phyloP scores from a whole-genome alignment of 2,888 invertebrate genomes.

The Papilio demoleus region DNA sequence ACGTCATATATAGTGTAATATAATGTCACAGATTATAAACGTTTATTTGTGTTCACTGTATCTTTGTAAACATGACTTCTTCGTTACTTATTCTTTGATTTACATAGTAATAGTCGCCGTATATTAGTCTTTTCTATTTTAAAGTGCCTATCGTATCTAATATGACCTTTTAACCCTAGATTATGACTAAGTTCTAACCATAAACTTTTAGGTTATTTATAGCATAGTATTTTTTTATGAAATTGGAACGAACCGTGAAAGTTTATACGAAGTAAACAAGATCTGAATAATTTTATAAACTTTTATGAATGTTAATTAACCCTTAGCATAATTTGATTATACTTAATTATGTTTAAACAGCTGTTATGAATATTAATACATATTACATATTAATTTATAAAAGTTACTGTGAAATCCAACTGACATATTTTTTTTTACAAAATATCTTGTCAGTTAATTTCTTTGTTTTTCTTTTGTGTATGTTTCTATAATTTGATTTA shows the following conservation, averaged over 20 bases:
- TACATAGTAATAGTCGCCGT: no score
- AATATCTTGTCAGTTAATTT: no score
- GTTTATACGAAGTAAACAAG: conserved; percentile 6
- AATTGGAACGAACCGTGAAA: conserved; percentile 13
- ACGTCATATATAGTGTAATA: conserved; percentile 25
- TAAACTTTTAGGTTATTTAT: no score
- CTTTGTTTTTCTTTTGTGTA: no score
- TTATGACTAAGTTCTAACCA: no score
- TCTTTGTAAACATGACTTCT: not conserved
- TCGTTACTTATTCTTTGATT: no score
- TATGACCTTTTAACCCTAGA: no score
- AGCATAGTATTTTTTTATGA: not conserved
- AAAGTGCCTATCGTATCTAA: no score
- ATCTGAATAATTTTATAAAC: not conserved
- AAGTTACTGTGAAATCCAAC: not conserved
- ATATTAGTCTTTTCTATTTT: no score
- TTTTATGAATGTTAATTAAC: conserved; percentile 9
- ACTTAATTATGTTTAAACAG: not conserved
- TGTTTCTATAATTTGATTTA: no score
- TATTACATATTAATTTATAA: not conserved
- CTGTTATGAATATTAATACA: not conserved
- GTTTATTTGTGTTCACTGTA: not conserved
- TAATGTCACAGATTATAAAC: not conserved
- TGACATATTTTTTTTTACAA: no score
- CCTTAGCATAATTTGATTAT: conserved; percentile 2